Base-by-base conservation (phyloP, 2,888 invertebrate genomes). In the Gisinianus flammeolus region DNA sequence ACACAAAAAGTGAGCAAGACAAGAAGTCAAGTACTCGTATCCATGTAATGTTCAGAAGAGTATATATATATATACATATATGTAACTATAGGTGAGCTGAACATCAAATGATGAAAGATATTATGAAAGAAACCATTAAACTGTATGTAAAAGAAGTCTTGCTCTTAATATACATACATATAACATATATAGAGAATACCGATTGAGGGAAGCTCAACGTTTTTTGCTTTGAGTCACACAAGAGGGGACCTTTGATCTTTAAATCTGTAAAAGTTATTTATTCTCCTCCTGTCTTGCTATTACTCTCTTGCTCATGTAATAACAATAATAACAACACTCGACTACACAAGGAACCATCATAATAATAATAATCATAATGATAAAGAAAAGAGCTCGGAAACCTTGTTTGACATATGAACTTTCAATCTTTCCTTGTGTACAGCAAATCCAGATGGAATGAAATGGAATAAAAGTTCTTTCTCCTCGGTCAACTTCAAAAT, bases 201-300 rank as follows among this genome's bases (percentile, higher is more conserved):
- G 16, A 3, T 54, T 5, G n/a, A 3, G n/a, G 19, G 62, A 26
- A 62, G 62, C 62, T 62, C 62, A 62, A 62, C 26, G 24, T 62
- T 62, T 62, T 62, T 62, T 26, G 12, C 62, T 62, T 62, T 62
- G 62, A 62, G 62, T 62, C 62, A 62, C 26, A 62, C 62, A 62
- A 26, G 62, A 62, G 26, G 12, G 24, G n/a, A n/a, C 8, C 56
- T 58, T 24, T 62, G 62, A 62, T 62, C 62, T 62, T 26, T 28
- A 44, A 44, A 2, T 58, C 6, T 58, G n/a, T 26, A 62, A 24
- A 62, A 24, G 26, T 62, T 28, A 28, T 54, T 54, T 54, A 54
- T 54, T 54, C 10, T 26, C 1, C 62, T 10, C 2, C 24, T 62
- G 10, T 54, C 19, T 19, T n/a, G 5, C 6, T 54, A 54, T 54